phyloP scores from a whole-genome alignment of 2,113 vertebrate genomes.

The Tylochromis polylepis region DNA sequence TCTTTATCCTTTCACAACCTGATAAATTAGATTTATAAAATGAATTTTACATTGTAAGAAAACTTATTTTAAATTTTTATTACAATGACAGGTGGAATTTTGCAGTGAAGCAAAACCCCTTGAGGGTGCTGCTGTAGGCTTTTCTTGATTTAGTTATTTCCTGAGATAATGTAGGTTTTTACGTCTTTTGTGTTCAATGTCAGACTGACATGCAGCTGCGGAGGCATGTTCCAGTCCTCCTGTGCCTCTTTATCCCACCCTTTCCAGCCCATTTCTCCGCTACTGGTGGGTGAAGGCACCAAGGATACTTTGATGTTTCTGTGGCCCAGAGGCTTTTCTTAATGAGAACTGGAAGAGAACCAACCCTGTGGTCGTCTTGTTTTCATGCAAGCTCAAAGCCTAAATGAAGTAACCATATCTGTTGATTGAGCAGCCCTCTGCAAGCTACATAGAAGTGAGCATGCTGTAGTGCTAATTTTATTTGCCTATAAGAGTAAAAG shows the following conservation, averaged over 20 bases:
- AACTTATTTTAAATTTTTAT: too few species aligned
- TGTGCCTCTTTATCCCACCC: constrained; percentile 42
- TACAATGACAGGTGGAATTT: not conserved
- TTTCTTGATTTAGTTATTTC: constrained; percentile 40
- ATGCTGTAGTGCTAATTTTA: not conserved
- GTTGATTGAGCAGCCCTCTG: not conserved
- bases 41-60: not conserved
- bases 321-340: constrained; percentile 57
- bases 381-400: constrained; percentile 9
- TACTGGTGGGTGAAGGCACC: constrained; percentile 51
- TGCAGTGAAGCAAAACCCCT: constrained; percentile 10
- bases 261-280: constrained; percentile 43
- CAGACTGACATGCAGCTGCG: constrained; percentile 42
- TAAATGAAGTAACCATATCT: constrained; percentile 23
- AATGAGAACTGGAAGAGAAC: constrained; percentile 61
- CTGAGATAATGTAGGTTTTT: constrained; percentile 21
- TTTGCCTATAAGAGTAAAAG: not conserved
- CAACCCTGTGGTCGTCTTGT: constrained; percentile 35
- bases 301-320: constrained; percentile 63
- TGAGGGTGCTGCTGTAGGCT: not conserved
- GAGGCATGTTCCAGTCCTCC: constrained; percentile 51
- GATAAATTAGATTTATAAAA: not conserved
- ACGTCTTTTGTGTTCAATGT: constrained; percentile 42
- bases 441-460: not conserved
- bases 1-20: not conserved